Conservation (phyloP, 2,888 invertebrate genomes). For the Ommatoiulus sabulosus region DNA sequence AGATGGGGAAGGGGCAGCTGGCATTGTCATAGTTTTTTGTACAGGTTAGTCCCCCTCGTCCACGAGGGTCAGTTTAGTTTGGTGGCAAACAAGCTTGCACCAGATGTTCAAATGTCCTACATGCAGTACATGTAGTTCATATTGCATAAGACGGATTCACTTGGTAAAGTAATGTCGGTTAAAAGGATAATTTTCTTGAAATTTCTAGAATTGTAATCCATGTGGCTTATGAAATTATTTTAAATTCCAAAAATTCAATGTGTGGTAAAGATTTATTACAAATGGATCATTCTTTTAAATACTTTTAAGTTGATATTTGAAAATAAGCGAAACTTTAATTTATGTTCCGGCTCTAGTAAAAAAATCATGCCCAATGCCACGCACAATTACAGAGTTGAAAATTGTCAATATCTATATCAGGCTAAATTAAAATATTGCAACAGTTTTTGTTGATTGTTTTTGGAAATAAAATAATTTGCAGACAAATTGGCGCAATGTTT, state of each 20-base stretch:
- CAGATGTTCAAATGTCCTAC: not conserved
- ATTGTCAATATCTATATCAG: too few species aligned
- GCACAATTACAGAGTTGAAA: too few species aligned
- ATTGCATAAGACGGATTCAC: not conserved
- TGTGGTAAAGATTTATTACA: not conserved
- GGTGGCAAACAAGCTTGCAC: not conserved
- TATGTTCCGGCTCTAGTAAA: too few species aligned
- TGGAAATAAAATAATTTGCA: too few species aligned
- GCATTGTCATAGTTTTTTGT: not conserved
- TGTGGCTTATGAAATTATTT: not conserved
- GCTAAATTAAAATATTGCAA: too few species aligned
- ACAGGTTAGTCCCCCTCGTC: not conserved
- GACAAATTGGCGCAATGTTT: too few species aligned
- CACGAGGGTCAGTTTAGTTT: too few species aligned
- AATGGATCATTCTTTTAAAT: not conserved
- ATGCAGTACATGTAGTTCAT: not conserved
- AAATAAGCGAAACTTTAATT: too few species aligned
- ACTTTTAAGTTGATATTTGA: too few species aligned
- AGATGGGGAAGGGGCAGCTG: not conserved
- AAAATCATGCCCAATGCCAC: too few species aligned
- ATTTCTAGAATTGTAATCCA: not conserved
- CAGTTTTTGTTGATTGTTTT: too few species aligned
- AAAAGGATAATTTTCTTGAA: not conserved
- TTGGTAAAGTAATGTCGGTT: not conserved
- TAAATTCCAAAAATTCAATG: not conserved